A percentile compares a stretch with the other conserved stretches of the same genome.
Conservation (phyloP, 2,888 invertebrate genomes). For the Habroteleia sp. region DNA sequence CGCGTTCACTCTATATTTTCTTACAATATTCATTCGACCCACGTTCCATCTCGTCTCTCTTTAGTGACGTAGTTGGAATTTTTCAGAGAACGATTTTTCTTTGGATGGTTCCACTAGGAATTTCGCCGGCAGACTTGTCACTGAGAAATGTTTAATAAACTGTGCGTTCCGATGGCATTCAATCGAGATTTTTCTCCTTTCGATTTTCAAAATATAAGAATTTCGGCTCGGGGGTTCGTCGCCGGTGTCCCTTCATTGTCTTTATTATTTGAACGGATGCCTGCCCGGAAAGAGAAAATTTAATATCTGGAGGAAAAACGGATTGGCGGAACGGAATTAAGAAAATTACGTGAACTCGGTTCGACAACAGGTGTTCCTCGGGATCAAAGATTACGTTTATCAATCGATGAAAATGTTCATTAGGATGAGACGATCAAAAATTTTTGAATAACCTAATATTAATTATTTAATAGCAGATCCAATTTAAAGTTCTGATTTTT, state of each 20-base stretch:
- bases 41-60: conserved; percentile 59
- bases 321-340: conserved; percentile 26
- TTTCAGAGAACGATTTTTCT: conserved; percentile 63
- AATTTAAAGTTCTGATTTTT: too few species aligned
- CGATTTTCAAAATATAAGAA: conserved; percentile 39
- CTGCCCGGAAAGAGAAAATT: conserved; percentile 16
- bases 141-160: conserved; percentile 65
- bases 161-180: conserved; percentile 60
- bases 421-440: too few species aligned
- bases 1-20: conserved; percentile 52
- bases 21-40: conserved; percentile 64
- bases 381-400: conserved; percentile 20
- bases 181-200: conserved; percentile 57
- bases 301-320: conserved; percentile 30
- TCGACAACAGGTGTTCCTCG: conserved; percentile 34
- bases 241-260: conserved; percentile 21
- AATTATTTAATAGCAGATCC: too few species aligned
- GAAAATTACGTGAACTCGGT: conserved; percentile 15
- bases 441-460: too few species aligned
- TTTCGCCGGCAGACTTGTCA: conserved; percentile 53
- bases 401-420: too few species aligned
- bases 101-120: conserved; percentile 60
- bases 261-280: conserved; percentile 26
- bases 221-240: conserved; percentile 12
- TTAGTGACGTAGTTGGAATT: conserved; percentile 62